Conservation (phyloP, 2,797 vertebrate species). For the Podarcis lilfordi region DNA sequence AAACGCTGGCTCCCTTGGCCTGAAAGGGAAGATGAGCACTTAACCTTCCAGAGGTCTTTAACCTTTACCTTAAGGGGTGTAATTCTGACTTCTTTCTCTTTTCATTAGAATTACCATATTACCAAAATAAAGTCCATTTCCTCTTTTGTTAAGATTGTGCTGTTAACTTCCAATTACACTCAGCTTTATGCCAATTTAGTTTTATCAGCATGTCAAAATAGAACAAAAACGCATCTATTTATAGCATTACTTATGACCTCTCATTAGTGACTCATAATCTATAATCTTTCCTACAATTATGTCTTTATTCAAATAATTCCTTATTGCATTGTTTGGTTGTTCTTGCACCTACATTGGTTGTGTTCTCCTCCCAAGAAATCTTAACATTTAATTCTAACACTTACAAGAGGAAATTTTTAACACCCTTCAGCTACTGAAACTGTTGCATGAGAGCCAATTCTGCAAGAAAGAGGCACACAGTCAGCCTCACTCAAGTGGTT, state of each 20-base stretch:
- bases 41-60: no score
- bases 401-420: neutral
- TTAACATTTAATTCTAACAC: slow-evolving; percentile 12
- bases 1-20: no score
- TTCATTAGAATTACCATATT: neutral
- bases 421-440: neutral
- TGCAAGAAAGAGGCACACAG: neutral
- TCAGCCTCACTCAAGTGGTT: neutral
- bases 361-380: slow-evolving; percentile 1
- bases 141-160: neutral
- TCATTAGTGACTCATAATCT: neutral
- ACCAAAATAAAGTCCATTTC: neutral
- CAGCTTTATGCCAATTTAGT: slow-evolving; percentile 4
- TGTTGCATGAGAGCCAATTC: slow-evolving; percentile 7
- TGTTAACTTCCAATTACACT: neutral
- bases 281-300: neutral
- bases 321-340: slow-evolving; percentile 22
- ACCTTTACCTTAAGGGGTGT: neutral
- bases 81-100: neutral
- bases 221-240: neutral
- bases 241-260: neutral
- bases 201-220: slow-evolving; percentile 7
- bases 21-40: no score
- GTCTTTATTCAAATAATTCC: slow-evolving; percentile 13
- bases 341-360: neutral